phyloP scores from a whole-genome alignment of 2,888 invertebrate species.

The Ophraella communa region DNA sequence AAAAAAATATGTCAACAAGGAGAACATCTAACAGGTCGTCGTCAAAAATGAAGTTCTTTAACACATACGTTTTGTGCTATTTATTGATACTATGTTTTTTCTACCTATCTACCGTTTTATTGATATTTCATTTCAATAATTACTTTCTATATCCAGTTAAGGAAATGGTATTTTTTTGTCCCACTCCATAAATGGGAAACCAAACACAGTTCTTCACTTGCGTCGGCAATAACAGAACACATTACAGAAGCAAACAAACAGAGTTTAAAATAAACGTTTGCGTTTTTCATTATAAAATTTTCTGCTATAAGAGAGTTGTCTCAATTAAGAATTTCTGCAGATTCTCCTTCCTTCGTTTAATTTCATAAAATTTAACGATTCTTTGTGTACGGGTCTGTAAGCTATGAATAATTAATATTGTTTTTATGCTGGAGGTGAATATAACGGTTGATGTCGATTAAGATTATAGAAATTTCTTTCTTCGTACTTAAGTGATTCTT shows the following conservation, averaged over 20 bases:
- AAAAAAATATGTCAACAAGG: too few relatives aligned
- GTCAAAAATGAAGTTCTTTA: too few relatives aligned
- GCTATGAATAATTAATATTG: slow-evolving; percentile 2
- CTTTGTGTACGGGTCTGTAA: slow-evolving; percentile 5
- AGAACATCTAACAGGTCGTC: too few relatives aligned
- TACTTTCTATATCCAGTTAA: background rate
- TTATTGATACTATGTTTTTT: too few relatives aligned
- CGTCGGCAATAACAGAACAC: slow-evolving; percentile 8
- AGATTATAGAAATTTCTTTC: background rate
- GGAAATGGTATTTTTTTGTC: background rate
- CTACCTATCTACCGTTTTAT: background rate
- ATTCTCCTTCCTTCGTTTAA: background rate
- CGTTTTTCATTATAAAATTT: slow-evolving; percentile 3
- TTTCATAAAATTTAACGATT: slow-evolving; percentile 11
- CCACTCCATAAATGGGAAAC: background rate
- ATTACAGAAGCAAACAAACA: background rate
- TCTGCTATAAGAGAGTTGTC: slow-evolving; percentile 7
- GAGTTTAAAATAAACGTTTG: background rate
- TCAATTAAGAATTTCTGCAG: slow-evolving; percentile 9
- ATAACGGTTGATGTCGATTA: background rate
- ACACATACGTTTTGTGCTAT: too few relatives aligned
- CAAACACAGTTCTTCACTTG: background rate
- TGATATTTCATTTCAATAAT: background rate
- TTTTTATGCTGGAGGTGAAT: slow-evolving; percentile 15
- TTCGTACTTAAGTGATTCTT: too few relatives aligned